Conservation (phyloP, 2,888 invertebrate species). For the Campoplex nolae region DNA sequence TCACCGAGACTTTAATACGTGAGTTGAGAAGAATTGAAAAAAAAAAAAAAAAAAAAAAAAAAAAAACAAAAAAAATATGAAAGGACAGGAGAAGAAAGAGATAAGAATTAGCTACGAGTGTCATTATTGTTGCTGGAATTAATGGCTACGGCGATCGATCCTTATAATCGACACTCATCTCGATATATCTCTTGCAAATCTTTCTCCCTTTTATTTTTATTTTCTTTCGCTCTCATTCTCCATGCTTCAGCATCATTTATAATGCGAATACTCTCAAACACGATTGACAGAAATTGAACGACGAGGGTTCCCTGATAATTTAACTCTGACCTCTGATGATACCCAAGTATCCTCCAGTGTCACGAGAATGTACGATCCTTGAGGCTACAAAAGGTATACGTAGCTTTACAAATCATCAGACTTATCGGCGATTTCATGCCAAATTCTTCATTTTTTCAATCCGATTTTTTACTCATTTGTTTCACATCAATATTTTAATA, state of each 20-base stretch:
- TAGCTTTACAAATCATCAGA: background rate
- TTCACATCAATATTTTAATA: background rate
- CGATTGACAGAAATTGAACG: conserved; percentile 63
- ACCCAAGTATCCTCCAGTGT: conserved; percentile 30
- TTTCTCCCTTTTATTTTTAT: background rate
- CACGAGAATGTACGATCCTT: conserved; percentile 42
- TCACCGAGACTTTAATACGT: conserved; percentile 39
- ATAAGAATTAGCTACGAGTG: conserved; percentile 51
- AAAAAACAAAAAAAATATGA: conserved; percentile 8
- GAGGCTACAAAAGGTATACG: conserved; percentile 37
- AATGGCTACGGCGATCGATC: conserved; percentile 42
- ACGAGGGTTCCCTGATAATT: conserved; percentile 44
- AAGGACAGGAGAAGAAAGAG: conserved; percentile 42
- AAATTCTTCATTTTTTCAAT: background rate
- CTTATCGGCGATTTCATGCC: background rate
- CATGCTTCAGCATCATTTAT: conserved; percentile 47
- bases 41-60: conserved; percentile 11
- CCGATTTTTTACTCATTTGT: background rate
- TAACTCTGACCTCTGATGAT: conserved; percentile 39
- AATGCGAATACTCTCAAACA: conserved; percentile 41
- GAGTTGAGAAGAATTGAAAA: conserved; percentile 52
- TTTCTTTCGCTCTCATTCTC: conserved; percentile 10
- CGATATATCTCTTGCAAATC: conserved; percentile 43
- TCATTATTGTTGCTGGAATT: conserved; percentile 59
- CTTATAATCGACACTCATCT: conserved; percentile 47